phyloP scores from a whole-genome alignment of 2,888 invertebrate species.

The Tetramorium bicarinatum region DNA sequence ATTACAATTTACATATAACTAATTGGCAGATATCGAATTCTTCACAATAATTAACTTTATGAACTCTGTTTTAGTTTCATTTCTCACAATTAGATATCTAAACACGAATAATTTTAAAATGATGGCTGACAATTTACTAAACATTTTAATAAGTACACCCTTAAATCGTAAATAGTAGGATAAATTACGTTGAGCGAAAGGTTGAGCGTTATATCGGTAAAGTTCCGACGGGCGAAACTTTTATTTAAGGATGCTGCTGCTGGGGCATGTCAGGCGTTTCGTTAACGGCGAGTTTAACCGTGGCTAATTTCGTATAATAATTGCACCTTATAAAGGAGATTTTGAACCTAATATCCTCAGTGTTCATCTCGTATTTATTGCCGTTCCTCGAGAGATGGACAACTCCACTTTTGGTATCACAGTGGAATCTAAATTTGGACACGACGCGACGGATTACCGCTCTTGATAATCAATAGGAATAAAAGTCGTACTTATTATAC shows the following conservation, averaged over 20 bases:
- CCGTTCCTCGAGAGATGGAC: slow-evolving; percentile 33
- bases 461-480: slow-evolving; percentile 19
- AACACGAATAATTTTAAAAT: neutral
- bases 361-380: slow-evolving; percentile 46
- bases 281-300: slow-evolving; percentile 41
- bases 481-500: neutral
- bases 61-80: neutral
- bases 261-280: slow-evolving; percentile 46
- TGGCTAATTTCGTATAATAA: slow-evolving; percentile 54
- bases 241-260: slow-evolving; percentile 54
- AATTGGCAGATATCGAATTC: neutral
- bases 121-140: neutral
- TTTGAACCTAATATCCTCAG: slow-evolving; percentile 36
- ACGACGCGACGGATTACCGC: slow-evolving; percentile 2
- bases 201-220: slow-evolving; percentile 50
- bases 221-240: slow-evolving; percentile 56
- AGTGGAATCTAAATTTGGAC: slow-evolving; percentile 25
- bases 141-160: slow-evolving; percentile 18
- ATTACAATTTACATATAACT: neutral
- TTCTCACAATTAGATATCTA: neutral
- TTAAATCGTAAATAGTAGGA: slow-evolving; percentile 21
- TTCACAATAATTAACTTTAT: neutral
- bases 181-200: slow-evolving; percentile 34
- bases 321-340: slow-evolving; percentile 45
- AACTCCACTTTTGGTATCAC: slow-evolving; percentile 38